Base-by-base conservation (phyloP, 2,888 invertebrate species). In the Aspidiotus rigidus region DNA sequence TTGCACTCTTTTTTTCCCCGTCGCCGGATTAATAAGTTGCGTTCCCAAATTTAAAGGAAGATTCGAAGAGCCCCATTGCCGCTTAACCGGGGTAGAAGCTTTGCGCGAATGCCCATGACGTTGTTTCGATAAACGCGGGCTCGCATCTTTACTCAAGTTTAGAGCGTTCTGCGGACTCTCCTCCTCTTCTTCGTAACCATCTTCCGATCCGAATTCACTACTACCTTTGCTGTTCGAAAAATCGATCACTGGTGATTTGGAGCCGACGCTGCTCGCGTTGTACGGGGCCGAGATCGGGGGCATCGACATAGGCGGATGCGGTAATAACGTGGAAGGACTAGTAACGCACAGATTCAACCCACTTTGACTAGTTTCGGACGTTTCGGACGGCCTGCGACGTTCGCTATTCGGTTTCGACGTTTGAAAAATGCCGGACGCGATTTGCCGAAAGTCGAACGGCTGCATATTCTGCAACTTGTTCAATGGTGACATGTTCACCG, bases 1-100 rank as follows among this genome's bases (percentile, higher is more conserved):
- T 78, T 97, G 93, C 5, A 98, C 97, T 73, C 98, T 85, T 77
- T 96, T 96, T 80, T 98, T 98, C 0, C 93, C 93, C 0, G 93
- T 93, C 0, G 91, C 87, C 1, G 93, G 93, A 77, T 93, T 94
- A 42, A 93, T 92, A 73, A 93, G 90, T 74, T 93, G 90, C 0
- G 93, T 92, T 11, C 93, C 92, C 72, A 91, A 80, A 75, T 91
- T 91, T 2, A 89, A 82, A 0, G 91, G 91, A 76, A 89, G 80
- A 74, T 84, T 84, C 40, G 88, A 83, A 0, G 89, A 85, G 16
- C 88, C 87, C 70, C 80, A 79, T 76, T 89, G 89, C 42, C 90
- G 83, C 78, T 91, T 91, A 2, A 88, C 87, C 16, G 88, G 88
- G 55, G 87, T 86, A 62, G 86, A 81, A 11, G 86, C 84, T 78